Conservation (phyloP, 2,888 invertebrate genomes). For the Plutella xylostella region DNA sequence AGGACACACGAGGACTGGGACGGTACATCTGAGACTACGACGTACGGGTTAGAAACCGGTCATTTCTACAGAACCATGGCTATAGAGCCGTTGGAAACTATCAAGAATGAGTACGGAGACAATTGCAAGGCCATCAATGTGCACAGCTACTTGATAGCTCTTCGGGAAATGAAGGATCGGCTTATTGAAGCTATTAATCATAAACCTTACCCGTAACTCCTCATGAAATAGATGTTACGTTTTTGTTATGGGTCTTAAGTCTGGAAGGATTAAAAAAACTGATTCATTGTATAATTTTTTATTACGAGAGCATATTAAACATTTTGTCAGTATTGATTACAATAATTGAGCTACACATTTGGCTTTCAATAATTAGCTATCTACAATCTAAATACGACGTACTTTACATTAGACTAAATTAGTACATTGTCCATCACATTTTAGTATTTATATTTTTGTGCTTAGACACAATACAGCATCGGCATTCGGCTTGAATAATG, state of each 20-base stretch:
- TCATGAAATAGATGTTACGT: no score
- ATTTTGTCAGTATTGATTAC: slow-evolving; percentile 19
- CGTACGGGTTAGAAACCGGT: slow-evolving; percentile 37
- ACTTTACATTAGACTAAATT: no score
- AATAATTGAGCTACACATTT: slow-evolving; percentile 54
- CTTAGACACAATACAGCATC: no score
- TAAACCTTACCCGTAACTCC: slow-evolving; percentile 38
- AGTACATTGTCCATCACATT: no score
- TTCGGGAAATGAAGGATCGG: slow-evolving; percentile 30
- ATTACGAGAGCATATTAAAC: not conserved
- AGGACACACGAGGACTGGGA: slow-evolving; percentile 47
- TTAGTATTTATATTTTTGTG: no score
- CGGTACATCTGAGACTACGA: slow-evolving; percentile 39
- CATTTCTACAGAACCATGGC: slow-evolving; percentile 51
- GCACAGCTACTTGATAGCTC: slow-evolving; percentile 36
- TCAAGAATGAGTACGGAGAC: slow-evolving; percentile 43
- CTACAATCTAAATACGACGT: slow-evolving; percentile 16
- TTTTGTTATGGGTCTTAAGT: no score
- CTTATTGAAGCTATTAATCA: slow-evolving; percentile 40
- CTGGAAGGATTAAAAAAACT: no score
- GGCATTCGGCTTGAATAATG: no score
- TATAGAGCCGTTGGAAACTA: slow-evolving; percentile 40
- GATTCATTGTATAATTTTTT: not conserved
- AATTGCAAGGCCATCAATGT: slow-evolving; percentile 38
- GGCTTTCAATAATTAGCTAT: slow-evolving; percentile 33